Conservation (phyloP, 2,888 invertebrate genomes). For the Anarsia innoxiella region DNA sequence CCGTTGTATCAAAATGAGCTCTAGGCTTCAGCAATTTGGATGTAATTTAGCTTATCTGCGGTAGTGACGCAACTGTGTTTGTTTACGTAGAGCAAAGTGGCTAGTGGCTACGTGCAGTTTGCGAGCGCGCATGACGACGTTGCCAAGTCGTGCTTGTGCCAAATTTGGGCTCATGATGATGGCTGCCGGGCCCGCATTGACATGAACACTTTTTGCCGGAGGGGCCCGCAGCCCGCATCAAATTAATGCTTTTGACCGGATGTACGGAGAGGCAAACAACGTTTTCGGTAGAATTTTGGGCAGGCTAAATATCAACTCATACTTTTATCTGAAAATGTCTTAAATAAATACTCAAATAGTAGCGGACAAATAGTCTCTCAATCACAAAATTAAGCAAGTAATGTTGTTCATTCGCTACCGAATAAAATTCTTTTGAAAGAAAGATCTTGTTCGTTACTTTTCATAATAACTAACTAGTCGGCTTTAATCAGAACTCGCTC, state of each 20-base stretch:
- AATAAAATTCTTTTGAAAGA: too few species aligned
- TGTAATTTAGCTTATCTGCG: constrained; percentile 32
- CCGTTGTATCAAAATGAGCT: constrained; percentile 12
- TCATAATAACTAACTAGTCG: too few species aligned
- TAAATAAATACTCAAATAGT: too few species aligned
- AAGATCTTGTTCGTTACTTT: too few species aligned
- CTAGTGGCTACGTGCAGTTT: constrained; percentile 45
- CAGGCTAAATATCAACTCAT: too few species aligned
- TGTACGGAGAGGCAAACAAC: background rate
- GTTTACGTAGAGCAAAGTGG: constrained; percentile 56
- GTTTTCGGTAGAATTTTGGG: too few species aligned
- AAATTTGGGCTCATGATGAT: constrained; percentile 54
- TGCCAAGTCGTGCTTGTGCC: constrained; percentile 64
- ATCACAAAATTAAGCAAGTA: too few species aligned
- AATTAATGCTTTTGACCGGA: constrained; percentile 27
- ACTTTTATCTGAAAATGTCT: too few species aligned
- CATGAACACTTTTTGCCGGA: constrained; percentile 40
- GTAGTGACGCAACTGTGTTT: constrained; percentile 62
- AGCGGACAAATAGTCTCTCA: too few species aligned
- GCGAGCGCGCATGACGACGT: constrained; percentile 35
- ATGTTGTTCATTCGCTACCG: too few species aligned
- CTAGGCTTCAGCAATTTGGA: constrained; percentile 25
- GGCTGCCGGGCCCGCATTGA: constrained; percentile 34
- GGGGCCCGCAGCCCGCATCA: constrained; percentile 21
- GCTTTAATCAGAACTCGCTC: background rate